phyloP scores from a whole-genome alignment of 1,140 invertebrate genomes.

The Protaetia brevitarsis region DNA sequence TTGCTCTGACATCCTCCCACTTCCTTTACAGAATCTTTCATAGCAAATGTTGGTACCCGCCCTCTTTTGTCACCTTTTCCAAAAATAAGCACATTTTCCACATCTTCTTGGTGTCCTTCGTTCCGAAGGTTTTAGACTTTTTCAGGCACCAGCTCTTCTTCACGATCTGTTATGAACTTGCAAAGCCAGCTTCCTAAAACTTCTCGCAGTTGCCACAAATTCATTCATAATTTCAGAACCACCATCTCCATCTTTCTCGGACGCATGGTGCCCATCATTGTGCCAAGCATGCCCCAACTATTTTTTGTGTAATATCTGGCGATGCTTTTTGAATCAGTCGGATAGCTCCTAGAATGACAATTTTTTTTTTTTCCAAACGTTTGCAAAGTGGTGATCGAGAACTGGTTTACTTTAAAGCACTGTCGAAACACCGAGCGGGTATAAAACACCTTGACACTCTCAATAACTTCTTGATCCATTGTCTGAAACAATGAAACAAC shows the following conservation, averaged over 20 bases:
- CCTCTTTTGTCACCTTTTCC: neutral
- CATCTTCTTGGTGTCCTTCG: neutral
- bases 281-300: neutral
- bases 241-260: neutral
- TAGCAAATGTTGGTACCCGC: neutral
- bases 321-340: neutral
- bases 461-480: neutral
- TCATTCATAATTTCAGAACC: constrained; percentile 7
- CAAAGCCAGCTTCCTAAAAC: neutral
- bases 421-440: constrained; percentile 2
- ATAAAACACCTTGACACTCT: neutral
- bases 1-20: constrained; percentile 5
- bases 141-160: neutral
- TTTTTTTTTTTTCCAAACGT: neutral
- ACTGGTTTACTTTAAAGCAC: neutral
- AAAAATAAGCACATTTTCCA: neutral
- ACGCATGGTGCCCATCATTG: neutral
- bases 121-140: constrained; percentile 4
- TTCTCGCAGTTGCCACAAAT: constrained; percentile 11
- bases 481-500: neutral
- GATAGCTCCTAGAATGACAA: neutral
- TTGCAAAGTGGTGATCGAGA: neutral
- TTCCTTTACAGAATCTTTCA: constrained; percentile 1
- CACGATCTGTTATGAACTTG: neutral
- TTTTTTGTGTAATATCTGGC: neutral